Conservation (phyloP, 2,797 vertebrate genomes). For the Ficedula albicollis region DNA sequence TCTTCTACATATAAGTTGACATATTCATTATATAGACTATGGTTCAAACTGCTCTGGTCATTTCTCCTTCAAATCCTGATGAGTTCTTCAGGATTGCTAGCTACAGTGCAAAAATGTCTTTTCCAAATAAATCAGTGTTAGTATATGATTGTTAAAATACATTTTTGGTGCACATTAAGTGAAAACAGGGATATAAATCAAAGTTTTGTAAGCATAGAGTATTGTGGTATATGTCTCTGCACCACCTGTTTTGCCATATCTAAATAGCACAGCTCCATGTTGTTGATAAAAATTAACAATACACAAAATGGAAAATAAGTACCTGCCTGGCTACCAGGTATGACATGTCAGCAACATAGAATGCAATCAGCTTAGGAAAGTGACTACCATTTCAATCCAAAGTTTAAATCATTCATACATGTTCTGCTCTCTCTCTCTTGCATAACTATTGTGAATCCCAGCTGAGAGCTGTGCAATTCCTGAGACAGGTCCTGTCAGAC, state of each 20-base stretch:
- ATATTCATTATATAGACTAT: constrained; percentile 12
- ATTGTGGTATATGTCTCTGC: background rate
- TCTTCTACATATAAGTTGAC: background rate
- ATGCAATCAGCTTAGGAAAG: background rate
- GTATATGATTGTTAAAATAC: background rate
- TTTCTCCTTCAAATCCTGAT: background rate
- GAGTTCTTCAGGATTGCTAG: background rate
- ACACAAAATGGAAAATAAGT: background rate
- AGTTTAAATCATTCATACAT: background rate
- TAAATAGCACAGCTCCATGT: background rate
- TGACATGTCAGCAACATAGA: background rate
- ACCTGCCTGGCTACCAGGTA: background rate
- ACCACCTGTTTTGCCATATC: background rate
- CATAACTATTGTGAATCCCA: background rate
- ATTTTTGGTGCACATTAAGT: background rate
- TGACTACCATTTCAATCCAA: background rate
- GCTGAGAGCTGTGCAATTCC: background rate
- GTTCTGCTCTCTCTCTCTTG: background rate
- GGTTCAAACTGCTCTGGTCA: background rate
- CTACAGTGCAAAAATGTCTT: background rate
- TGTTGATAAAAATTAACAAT: background rate
- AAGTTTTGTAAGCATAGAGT: background rate
- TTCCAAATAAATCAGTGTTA: background rate
- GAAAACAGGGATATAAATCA: background rate
- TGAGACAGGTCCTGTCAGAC: background rate